Evolutionary conservation across 2,797 vertebrate species (phyloP).

Genomic region (Sebastes dallii): DNA sequence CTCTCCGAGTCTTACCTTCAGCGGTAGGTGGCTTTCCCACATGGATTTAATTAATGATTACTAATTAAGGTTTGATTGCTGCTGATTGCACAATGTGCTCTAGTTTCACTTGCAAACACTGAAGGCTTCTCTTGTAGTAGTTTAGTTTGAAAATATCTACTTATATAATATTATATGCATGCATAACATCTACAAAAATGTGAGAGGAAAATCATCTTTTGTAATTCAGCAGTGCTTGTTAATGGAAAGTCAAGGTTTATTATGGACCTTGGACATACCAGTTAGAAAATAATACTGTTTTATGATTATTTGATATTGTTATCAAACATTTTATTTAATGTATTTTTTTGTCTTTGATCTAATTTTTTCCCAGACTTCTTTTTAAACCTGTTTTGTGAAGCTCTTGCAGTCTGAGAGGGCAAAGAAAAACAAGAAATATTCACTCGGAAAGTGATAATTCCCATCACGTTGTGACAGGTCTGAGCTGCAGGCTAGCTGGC

Average conservation of each 20-base stretch:
- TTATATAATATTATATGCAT: neutral
- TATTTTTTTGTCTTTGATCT: neutral
- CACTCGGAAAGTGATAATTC: neutral
- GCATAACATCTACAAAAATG: neutral
- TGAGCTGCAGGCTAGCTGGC: slow-evolving; percentile 17
- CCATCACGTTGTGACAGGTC: neutral
- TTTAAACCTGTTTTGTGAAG: neutral
- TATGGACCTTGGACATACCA: neutral
- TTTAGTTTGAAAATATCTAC: neutral
- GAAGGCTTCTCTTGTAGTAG: neutral
- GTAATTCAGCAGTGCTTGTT: neutral
- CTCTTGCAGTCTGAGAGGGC: neutral
- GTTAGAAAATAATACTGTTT: neutral
- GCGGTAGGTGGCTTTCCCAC: slow-evolving; percentile 11
- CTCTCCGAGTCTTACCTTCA: slow-evolving; percentile 26
- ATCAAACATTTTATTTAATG: neutral
- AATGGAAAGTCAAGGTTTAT: neutral
- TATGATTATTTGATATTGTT: neutral
- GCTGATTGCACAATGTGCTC: slow-evolving; percentile 5
- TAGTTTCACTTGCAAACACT: neutral
- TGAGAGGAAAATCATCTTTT: neutral
- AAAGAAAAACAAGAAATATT: neutral
- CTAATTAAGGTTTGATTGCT: slow-evolving; percentile 31
- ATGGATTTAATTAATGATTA: slow-evolving; percentile 36
- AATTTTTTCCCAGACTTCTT: neutral